Evolutionary conservation across 35 echinoderm and acorn worm species (phyloP).

Genomic region (Strongylocentrotus purpuratus): DNA sequence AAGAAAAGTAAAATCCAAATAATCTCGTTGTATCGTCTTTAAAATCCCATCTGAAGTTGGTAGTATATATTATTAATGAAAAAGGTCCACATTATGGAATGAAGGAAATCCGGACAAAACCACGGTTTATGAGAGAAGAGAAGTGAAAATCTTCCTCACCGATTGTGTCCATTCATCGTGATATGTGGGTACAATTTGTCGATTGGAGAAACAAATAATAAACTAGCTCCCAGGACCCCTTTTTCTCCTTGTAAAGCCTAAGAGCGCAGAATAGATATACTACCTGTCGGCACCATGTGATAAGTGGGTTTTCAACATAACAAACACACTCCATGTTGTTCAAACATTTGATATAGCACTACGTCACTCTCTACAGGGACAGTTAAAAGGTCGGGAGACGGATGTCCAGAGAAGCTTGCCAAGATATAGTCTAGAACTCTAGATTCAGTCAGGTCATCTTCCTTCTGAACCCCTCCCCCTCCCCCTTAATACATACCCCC

Average conservation of each 20-base stretch:
- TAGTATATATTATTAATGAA: too few species aligned
- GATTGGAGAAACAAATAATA: neutral
- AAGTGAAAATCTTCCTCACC: neutral
- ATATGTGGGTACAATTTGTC: neutral
- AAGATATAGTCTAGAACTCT: too few species aligned
- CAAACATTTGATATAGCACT: neutral
- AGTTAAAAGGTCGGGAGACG: neutral
- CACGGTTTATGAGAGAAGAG: neutral
- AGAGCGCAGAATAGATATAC: neutral
- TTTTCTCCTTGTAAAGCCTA: neutral
- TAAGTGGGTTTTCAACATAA: constrained; percentile 11
- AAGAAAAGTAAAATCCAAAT: too few species aligned
- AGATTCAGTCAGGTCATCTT: too few species aligned
- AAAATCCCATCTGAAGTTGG: too few species aligned
- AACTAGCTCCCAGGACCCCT: neutral
- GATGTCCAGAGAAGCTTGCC: neutral
- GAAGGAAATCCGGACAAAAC: too few species aligned
- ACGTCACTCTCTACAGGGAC: neutral
- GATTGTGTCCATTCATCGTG: neutral
- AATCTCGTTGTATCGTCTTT: too few species aligned
- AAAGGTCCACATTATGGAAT: too few species aligned
- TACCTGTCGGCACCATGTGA: neutral
- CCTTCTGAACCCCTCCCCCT: too few species aligned
- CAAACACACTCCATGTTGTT: neutral
- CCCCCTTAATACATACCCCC: too few species aligned